Percentiles rank a stretch among this genome's conserved stretches.
phyloP scores from a whole-genome alignment of 2,797 vertebrate genomes.

The Graptemys geographica region DNA sequence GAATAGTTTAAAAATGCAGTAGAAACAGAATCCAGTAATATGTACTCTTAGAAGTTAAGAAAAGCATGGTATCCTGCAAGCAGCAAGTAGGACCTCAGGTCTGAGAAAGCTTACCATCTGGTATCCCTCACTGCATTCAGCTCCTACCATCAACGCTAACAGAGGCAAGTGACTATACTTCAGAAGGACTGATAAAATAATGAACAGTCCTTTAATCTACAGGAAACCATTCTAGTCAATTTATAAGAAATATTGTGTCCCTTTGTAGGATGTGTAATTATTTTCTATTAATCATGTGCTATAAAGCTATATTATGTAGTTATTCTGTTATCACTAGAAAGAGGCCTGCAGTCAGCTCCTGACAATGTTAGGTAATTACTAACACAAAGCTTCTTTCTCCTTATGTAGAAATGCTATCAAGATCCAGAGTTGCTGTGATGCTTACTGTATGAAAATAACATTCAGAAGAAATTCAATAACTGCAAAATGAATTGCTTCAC shows the following conservation, averaged over 20 bases:
- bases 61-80: conserved; percentile 34
- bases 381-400: conserved; percentile 85
- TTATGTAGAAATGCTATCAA: conserved; percentile 80
- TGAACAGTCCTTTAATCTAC: conserved; percentile 89
- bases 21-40: conserved; percentile 21
- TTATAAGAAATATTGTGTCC: conserved; percentile 90
- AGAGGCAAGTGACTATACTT: conserved; percentile 80
- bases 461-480: conserved; percentile 81
- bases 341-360: conserved; percentile 86
- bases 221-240: conserved; percentile 89
- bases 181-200: conserved; percentile 87
- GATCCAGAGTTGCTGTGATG: conserved; percentile 81
- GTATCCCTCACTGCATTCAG: conserved; percentile 73
- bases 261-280: conserved; percentile 88
- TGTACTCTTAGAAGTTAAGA: conserved; percentile 16
- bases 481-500: conserved; percentile 79
- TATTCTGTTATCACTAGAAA: conserved; percentile 87
- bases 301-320: conserved; percentile 87
- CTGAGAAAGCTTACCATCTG: conserved; percentile 77
- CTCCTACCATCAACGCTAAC: conserved; percentile 76
- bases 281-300: conserved; percentile 90
- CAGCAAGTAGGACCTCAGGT: conserved; percentile 64
- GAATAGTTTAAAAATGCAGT: background rate
- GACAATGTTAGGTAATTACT: conserved; percentile 88
- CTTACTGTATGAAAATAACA: conserved; percentile 80